A percentile compares a stretch with the other conserved stretches of the same genome.
Conservation (phyloP, 92 coral and sea anemone species). For the Actinostola sp. region DNA sequence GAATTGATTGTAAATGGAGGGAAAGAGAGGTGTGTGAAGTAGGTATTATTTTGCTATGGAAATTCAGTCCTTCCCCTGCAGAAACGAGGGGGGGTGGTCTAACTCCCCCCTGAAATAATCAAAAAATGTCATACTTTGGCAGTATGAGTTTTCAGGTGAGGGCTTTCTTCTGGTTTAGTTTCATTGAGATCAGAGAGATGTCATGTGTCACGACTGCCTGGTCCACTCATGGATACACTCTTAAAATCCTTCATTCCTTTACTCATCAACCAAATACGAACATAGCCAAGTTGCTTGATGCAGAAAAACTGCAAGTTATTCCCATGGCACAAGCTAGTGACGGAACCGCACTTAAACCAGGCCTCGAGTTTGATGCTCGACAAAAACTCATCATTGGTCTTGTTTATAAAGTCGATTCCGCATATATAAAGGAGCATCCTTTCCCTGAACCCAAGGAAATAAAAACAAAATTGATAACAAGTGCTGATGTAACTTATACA, state of each 20-base stretch:
- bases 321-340: constrained; percentile 28
- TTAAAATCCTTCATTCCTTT: constrained; percentile 35
- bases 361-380: constrained; percentile 55
- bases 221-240: too few species aligned
- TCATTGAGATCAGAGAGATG: too few species aligned
- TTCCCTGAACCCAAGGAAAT: constrained; percentile 53
- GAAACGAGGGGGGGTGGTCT: too few species aligned
- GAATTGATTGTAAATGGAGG: too few species aligned
- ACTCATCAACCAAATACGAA: constrained; percentile 32
- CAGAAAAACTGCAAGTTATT: constrained; percentile 27
- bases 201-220: too few species aligned
- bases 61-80: too few species aligned
- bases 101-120: too few species aligned
- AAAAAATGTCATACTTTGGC: too few species aligned
- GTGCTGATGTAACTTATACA: constrained; percentile 57
- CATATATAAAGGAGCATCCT: constrained; percentile 55
- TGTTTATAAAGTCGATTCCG: constrained; percentile 40
- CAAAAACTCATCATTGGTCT: constrained; percentile 50
- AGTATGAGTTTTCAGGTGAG: too few species aligned
- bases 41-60: too few species aligned
- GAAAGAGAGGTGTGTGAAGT: too few species aligned
- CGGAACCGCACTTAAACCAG: constrained; percentile 55
- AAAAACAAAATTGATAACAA: constrained; percentile 45
- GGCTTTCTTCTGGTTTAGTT: too few species aligned
- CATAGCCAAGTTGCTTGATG: constrained; percentile 13